Conservation (phyloP, 1,140 invertebrate genomes). For the Drosophila novamexicana region DNA sequence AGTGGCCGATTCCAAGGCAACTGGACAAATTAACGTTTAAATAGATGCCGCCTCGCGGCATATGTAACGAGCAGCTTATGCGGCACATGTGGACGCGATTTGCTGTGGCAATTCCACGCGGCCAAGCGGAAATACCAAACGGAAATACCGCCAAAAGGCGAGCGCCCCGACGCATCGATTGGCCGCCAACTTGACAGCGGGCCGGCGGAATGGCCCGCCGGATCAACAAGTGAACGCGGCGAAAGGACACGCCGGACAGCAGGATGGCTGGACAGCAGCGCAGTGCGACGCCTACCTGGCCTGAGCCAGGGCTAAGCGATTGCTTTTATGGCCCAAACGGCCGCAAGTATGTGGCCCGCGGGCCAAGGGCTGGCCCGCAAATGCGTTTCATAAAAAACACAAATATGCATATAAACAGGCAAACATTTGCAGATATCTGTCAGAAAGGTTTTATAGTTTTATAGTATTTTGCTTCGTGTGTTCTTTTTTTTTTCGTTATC, state of each 20-base stretch:
- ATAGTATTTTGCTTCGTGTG: background rate
- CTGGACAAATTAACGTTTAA: constrained; percentile 42
- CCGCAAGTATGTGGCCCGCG: constrained; percentile 65
- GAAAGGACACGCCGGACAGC: background rate
- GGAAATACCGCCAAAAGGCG: constrained; percentile 16
- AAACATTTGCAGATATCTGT: constrained; percentile 11
- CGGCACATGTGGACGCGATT: constrained; percentile 27
- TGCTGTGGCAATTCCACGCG: constrained; percentile 34
- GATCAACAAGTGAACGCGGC: constrained; percentile 43
- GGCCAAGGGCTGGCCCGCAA: constrained; percentile 43
- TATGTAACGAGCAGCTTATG: constrained; percentile 23
- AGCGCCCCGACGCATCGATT: constrained; percentile 11
- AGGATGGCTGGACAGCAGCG: background rate
- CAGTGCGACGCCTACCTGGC: constrained; percentile 26
- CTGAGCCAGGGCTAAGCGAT: constrained; percentile 7
- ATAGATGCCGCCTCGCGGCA: constrained; percentile 27
- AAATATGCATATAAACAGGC: background rate
- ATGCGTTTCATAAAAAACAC: constrained; percentile 75
- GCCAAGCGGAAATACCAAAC: constrained; percentile 38
- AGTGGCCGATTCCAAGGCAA: background rate
- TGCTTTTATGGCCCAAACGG: constrained; percentile 56
- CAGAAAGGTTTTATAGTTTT: constrained; percentile 26
- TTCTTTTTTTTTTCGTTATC: constrained; percentile 3
- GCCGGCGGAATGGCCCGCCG: constrained; percentile 22
- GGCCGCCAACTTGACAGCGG: constrained; percentile 30